These are phyloP conservation scores for Hemichromis elongatus DNA, from an alignment of 2,113 vertebrate genomes.

Conservation along the genomic window DNA sequence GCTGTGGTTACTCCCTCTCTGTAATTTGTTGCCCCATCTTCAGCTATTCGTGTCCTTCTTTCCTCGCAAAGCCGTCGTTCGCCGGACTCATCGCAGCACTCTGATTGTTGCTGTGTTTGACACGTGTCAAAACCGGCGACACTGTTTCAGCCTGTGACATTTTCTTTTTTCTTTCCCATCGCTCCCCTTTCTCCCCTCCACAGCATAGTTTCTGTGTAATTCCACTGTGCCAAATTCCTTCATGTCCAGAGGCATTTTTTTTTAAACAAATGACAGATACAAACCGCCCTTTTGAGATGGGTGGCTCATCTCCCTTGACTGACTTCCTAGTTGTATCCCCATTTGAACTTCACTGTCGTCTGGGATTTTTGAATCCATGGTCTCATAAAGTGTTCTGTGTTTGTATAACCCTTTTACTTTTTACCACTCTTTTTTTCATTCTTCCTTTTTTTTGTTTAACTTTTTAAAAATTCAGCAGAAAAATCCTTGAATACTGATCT, in stretches of 20 bases:
- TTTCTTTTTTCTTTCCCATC: constrained; percentile 4
- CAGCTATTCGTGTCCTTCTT: not conserved
- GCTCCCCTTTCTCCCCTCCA: not conserved
- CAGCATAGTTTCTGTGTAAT: not conserved
- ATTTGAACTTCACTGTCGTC: constrained; percentile 10
- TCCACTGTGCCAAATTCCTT: constrained; percentile 37
- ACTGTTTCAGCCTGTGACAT: constrained; percentile 20
- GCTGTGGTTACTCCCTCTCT: not conserved
- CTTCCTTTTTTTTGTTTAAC: not conserved
- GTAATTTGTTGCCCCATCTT: not conserved
- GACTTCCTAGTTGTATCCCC: constrained; percentile 19
- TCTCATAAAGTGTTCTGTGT: not conserved
- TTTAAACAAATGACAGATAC: constrained; percentile 35
- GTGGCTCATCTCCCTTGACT: constrained; percentile 4
- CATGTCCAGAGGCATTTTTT: constrained; percentile 17
- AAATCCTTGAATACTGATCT: not conserved
- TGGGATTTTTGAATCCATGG: not conserved
- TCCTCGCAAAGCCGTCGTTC: not conserved
- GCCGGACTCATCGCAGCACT: not conserved
- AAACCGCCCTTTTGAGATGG: constrained; percentile 4
- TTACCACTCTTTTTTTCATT: not conserved
- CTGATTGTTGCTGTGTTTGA: constrained; percentile 37
- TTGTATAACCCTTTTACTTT: not conserved
- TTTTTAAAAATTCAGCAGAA: not conserved
- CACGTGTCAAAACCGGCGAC: constrained; percentile 47